Conservation (phyloP, 2,797 vertebrate species). For the Xerus rutilus region DNA sequence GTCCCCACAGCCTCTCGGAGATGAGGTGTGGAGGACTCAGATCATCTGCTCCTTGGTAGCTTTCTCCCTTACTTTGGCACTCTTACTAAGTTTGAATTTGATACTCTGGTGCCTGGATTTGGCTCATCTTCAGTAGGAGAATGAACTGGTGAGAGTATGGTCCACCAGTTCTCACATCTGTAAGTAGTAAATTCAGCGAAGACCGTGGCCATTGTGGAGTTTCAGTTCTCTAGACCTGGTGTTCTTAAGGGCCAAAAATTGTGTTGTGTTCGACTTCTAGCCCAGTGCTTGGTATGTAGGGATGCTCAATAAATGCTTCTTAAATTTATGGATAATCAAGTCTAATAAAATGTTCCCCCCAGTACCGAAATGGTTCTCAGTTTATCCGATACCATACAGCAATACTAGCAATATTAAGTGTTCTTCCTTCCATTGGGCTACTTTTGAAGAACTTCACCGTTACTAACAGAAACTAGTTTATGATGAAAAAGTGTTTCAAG, state of each 20-base stretch:
- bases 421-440: neutral
- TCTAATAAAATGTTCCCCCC: neutral
- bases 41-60: neutral
- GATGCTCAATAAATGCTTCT: neutral
- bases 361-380: neutral
- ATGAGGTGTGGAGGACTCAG: neutral
- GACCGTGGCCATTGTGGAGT: neutral
- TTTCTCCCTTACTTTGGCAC: neutral
- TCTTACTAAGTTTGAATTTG: neutral
- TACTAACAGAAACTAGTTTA: neutral
- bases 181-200: neutral
- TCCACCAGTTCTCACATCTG: neutral
- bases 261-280: neutral
- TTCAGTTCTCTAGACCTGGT: neutral
- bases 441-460: neutral
- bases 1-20: neutral
- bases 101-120: neutral
- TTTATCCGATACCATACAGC: neutral
- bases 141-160: neutral
- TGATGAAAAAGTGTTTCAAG: conserved; percentile 1
- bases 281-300: neutral
- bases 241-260: neutral
- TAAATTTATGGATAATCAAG: neutral
- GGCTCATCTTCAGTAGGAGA: neutral
- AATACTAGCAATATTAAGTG: neutral